Percentiles rank a stretch among this genome's conserved stretches.
Conservation (phyloP, 2,797 vertebrate species). For the Spondyliosoma cantharus region DNA sequence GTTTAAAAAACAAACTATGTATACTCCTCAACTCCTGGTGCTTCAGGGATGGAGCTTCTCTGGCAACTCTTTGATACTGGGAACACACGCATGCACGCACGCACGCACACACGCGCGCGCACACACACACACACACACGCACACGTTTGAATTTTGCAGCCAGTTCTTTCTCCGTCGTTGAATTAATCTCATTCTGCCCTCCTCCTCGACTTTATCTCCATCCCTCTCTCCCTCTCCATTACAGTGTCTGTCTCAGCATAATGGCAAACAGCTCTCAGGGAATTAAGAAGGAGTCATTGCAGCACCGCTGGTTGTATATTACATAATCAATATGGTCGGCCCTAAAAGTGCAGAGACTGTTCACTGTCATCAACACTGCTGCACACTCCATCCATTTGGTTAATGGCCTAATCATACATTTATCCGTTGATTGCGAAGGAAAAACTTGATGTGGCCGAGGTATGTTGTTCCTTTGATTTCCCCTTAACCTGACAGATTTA, state of each 20-base stretch:
- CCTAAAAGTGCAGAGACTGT: conserved; percentile 59
- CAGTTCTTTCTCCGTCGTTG: conserved; percentile 12
- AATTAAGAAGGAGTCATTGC: conserved; percentile 67
- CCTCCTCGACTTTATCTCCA: not conserved
- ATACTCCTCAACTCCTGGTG: too few species aligned
- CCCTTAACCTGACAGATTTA: not conserved
- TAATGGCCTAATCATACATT: conserved; percentile 22
- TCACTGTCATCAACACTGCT: conserved; percentile 40
- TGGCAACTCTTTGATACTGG: not conserved
- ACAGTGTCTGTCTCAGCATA: conserved; percentile 69
- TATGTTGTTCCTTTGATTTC: not conserved
- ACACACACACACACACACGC: conserved; percentile 12
- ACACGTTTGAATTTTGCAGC: not conserved
- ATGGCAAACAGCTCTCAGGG: conserved; percentile 61
- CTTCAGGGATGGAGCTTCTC: too few species aligned
- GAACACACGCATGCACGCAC: conserved; percentile 9
- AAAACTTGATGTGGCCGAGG: not conserved
- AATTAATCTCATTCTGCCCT: conserved; percentile 51
- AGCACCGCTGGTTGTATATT: conserved; percentile 62
- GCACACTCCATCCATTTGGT: conserved; percentile 32
- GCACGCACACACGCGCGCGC: conserved; percentile 20
- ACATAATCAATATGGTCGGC: conserved; percentile 72
- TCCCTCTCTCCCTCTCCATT: conserved; percentile 32
- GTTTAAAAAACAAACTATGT: too few species aligned
- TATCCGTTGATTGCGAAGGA: not conserved